Percentiles rank a stretch among this genome's conserved stretches.
Conservation (phyloP, 1,140 invertebrate genomes). For the Pissodes strobi region DNA sequence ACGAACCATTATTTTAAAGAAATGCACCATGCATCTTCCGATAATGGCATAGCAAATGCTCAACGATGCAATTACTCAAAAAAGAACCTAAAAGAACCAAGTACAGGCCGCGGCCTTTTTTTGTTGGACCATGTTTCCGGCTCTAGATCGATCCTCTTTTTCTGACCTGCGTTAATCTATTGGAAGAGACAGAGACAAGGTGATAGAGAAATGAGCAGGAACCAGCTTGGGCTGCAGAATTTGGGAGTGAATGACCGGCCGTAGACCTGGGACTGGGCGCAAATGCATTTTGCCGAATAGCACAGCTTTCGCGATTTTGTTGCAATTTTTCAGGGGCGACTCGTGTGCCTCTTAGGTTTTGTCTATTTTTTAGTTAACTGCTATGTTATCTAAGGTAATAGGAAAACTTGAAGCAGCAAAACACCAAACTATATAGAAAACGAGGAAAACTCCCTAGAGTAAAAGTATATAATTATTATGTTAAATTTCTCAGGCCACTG, state of each 20-base stretch:
- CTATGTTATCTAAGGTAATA: no score
- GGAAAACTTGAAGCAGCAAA: no score
- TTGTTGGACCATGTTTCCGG: constrained; percentile 46
- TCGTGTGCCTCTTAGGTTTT: no score
- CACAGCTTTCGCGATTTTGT: constrained; percentile 17
- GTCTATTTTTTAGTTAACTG: no score
- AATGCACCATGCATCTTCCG: constrained; percentile 24
- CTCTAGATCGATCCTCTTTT: constrained; percentile 30
- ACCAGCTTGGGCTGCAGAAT: constrained; percentile 37
- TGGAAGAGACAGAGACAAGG: constrained; percentile 11
- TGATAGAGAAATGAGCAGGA: constrained; percentile 31
- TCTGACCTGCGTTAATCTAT: constrained; percentile 10
- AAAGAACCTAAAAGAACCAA: constrained; percentile 19
- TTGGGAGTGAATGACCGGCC: constrained; percentile 49
- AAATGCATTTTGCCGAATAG: constrained; percentile 41
- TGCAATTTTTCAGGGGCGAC: constrained; percentile 22
- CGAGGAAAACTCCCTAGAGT: no score
- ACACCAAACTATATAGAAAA: no score
- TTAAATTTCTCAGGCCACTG: no score
- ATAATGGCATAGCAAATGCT: constrained; percentile 33
- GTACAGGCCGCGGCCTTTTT: constrained; percentile 24
- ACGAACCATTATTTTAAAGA: constrained; percentile 27
- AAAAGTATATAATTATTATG: no score
- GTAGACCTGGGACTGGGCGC: constrained; percentile 41
- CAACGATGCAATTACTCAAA: constrained; percentile 30